These are phyloP conservation scores for Triplophysa rosa DNA, from an alignment of 2,113 vertebrate species.

Conservation along the genomic window DNA sequence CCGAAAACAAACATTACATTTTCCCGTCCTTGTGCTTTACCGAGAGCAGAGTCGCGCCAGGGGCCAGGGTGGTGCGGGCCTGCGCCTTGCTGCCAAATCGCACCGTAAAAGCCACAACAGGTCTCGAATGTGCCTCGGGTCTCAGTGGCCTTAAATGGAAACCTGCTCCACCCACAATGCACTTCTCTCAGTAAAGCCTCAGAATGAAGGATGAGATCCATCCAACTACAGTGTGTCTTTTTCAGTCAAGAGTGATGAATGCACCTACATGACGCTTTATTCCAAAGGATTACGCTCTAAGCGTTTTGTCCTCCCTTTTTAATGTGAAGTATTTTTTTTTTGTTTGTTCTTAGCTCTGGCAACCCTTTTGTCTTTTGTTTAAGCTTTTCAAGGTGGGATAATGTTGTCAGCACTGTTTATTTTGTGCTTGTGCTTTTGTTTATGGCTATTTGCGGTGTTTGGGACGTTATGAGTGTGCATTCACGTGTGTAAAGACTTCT, in stretches of 20 bases:
- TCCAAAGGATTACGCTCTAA: background rate
- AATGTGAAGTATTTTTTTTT: constrained; percentile 38
- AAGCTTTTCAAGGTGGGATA: constrained; percentile 31
- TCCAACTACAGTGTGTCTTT: constrained; percentile 4
- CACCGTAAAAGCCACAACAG: constrained; percentile 40
- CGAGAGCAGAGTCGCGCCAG: constrained; percentile 29
- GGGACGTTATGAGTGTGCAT: constrained; percentile 10
- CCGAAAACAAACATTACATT: constrained; percentile 47
- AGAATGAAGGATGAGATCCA: constrained; percentile 16
- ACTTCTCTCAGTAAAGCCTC: constrained; percentile 12
- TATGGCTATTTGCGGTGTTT: constrained; percentile 7
- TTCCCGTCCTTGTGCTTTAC: constrained; percentile 18
- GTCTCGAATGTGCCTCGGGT: constrained; percentile 20
- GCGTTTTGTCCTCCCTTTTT: constrained; percentile 27
- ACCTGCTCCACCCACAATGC: constrained; percentile 24
- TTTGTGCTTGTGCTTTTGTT: background rate
- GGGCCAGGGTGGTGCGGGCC: constrained; percentile 38
- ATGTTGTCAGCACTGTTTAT: constrained; percentile 11
- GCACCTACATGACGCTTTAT: constrained; percentile 6
- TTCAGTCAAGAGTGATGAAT: constrained; percentile 11
- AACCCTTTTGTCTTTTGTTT: constrained; percentile 31
- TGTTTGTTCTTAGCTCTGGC: constrained; percentile 8
- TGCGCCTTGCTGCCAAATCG: constrained; percentile 17
- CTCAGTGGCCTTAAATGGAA: constrained; percentile 37
- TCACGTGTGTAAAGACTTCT: background rate